Evolutionary conservation across 2,888 invertebrate species (phyloP).

Genomic region (Apamea anceps): DNA sequence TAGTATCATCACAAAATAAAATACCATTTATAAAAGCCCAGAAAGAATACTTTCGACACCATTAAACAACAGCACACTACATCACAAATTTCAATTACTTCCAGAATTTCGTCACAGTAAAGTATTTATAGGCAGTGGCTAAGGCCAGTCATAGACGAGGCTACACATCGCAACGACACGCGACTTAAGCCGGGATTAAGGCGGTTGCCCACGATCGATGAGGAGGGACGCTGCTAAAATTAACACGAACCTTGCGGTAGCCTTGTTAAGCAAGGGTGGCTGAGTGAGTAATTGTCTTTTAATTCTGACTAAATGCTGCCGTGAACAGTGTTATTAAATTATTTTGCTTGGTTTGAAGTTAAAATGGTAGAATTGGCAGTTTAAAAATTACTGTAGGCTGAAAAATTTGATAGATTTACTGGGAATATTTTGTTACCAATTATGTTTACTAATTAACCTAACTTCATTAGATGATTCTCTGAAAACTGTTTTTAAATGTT

Average conservation of each 20-base stretch:
- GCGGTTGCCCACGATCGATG: slow-evolving; percentile 60
- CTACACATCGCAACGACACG: slow-evolving; percentile 44
- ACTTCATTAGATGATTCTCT: neutral
- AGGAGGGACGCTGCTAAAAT: slow-evolving; percentile 57
- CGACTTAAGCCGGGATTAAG: slow-evolving; percentile 60
- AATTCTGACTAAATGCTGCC: slow-evolving; percentile 49
- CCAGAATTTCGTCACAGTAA: slow-evolving; percentile 32
- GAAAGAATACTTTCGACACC: neutral
- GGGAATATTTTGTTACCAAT: neutral
- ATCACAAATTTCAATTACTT: slow-evolving; percentile 19
- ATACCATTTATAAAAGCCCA: neutral
- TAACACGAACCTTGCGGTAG: slow-evolving; percentile 63
- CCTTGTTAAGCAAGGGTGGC: slow-evolving; percentile 56
- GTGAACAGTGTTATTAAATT: slow-evolving; percentile 40
- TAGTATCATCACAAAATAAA: neutral
- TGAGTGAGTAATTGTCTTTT: slow-evolving; percentile 59
- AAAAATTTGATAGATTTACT: neutral
- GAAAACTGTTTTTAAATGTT: neutral
- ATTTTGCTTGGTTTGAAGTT: slow-evolving; percentile 24
- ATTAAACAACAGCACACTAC: slow-evolving; percentile 20
- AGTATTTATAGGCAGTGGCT: slow-evolving; percentile 46
- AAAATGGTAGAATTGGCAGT: slow-evolving; percentile 1
- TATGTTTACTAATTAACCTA: neutral
- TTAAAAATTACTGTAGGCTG: neutral
- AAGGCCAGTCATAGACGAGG: slow-evolving; percentile 40